Evolutionary conservation across 2,888 invertebrate genomes (phyloP).

Genomic region (Dromius quadrimaculatus): DNA sequence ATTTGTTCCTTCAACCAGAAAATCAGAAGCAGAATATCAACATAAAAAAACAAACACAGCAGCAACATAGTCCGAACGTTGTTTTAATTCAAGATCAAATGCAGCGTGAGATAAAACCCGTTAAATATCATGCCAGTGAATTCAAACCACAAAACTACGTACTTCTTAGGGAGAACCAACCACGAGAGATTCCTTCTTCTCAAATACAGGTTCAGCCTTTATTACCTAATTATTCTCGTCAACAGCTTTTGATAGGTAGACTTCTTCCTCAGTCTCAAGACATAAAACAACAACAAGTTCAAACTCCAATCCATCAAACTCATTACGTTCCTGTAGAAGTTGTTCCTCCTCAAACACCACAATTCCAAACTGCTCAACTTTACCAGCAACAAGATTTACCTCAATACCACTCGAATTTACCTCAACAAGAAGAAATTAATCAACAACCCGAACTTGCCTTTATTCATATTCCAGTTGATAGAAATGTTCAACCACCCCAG

Average conservation of each 20-base stretch:
- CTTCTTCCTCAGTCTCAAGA: slow-evolving; percentile 35
- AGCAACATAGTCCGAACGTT: slow-evolving; percentile 20
- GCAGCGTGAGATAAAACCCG: slow-evolving; percentile 30
- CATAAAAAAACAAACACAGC: neutral
- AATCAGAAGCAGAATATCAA: slow-evolving; percentile 16
- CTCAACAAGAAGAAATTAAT: slow-evolving; percentile 24
- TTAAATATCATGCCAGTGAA: slow-evolving; percentile 35
- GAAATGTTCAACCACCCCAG: slow-evolving; percentile 42
- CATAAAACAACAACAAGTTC: slow-evolving; percentile 46
- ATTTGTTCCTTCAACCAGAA: slow-evolving; percentile 31
- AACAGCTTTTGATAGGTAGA: slow-evolving; percentile 43
- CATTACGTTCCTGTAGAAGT: slow-evolving; percentile 50
- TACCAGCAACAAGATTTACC: slow-evolving; percentile 35
- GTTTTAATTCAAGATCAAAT: slow-evolving; percentile 21
- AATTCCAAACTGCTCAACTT: slow-evolving; percentile 10
- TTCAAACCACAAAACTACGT: slow-evolving; percentile 37
- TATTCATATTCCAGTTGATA: slow-evolving; percentile 47
- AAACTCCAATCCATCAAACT: slow-evolving; percentile 46
- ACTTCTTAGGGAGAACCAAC: slow-evolving; percentile 13
- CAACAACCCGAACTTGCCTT: slow-evolving; percentile 40
- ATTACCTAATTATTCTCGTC: slow-evolving; percentile 30
- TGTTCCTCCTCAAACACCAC: slow-evolving; percentile 44
- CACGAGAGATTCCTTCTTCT: slow-evolving; percentile 5
- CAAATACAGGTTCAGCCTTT: slow-evolving; percentile 25
- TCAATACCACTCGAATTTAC: too few species aligned